Evolutionary conservation across 2,113 vertebrate genomes (phyloP), one percentile per base, ranked within the genome.

Genomic region (Gymnocephalus cernua): DNA sequence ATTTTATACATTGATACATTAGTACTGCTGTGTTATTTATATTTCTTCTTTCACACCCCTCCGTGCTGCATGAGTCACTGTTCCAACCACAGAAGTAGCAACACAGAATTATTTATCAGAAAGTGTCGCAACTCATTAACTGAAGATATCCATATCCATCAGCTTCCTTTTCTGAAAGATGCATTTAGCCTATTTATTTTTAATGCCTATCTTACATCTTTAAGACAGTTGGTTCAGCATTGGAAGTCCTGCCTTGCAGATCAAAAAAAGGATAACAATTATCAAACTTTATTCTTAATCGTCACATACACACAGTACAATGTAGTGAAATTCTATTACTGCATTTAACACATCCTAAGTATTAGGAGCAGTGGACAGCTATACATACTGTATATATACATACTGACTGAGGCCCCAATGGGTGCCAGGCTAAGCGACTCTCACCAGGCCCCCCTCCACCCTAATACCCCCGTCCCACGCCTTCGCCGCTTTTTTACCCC

Each of bases 61-160:
- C 29, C 8, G 8, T 48, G 13, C 47, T 18, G 15, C 2, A 12
- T 50, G 57, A 50, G 14, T 61, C 57, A 25, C 72, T 38, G 21
- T 23, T 51, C 41, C 29, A 38, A 35, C 45, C 50, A 58, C 23
- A 53, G 27, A 35, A 13, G 10, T 7, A 27, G 35, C 15, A 6
- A 70, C 25, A 56, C 35, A 58, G 23, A 57, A 47, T 58, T 29
- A 50, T 74, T 62, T 61, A 74, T 23, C 8, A 74, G 21, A 9
- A 57, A 19, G 23, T 68, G 12, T n/a, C 18, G 47, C 35, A 27
- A 45, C 35, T 27, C 25, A 19, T 57, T 44, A 25, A 15, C 15
- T 41, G 16, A 27, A 57, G 19, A 58, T 11, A 13, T 45, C n/a
- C 16, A 57, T 7, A 59, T 59, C 16, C 2, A 6, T 27, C 38